Conservation (phyloP, 1,140 invertebrate genomes). For the Heliconius eleuchia region DNA sequence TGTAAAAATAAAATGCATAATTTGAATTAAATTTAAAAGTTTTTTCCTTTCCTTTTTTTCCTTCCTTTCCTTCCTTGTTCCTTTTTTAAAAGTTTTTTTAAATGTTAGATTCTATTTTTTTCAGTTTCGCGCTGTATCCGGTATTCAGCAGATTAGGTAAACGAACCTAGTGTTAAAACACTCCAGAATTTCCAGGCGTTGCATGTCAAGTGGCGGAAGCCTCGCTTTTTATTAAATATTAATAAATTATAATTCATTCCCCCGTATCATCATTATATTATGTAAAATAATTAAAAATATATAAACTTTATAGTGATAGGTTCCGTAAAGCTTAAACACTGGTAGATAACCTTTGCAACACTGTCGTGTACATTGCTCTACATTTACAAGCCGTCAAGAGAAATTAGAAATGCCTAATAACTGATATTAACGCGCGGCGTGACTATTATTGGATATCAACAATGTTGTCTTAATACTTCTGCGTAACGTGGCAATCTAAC, state of each 20-base stretch:
- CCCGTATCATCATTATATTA: background rate
- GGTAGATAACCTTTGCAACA: no score
- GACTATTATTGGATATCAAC: slow-evolving; percentile 40
- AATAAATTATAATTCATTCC: no score
- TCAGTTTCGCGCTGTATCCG: no score
- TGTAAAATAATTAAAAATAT: background rate
- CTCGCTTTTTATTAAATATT: no score
- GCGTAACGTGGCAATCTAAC: slow-evolving; percentile 12
- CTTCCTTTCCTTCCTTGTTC: no score
- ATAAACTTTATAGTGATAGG: background rate
- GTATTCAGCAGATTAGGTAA: no score
- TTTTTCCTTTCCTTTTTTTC: no score
- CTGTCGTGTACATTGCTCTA: slow-evolving; percentile 9
- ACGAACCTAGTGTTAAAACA: no score
- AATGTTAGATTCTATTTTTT: no score
- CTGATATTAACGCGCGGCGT: slow-evolving; percentile 38
- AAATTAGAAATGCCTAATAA: slow-evolving; percentile 53
- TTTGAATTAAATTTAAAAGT: background rate
- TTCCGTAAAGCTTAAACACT: background rate
- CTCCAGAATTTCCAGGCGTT: no score
- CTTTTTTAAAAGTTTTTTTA: no score
- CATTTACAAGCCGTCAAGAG: slow-evolving; percentile 58
- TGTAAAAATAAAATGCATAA: slow-evolving; percentile 16
- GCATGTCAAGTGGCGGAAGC: no score
- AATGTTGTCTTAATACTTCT: slow-evolving; percentile 48